Base-by-base conservation (phyloP, 2,113 vertebrate species). In the Sebastes fasciatus region DNA sequence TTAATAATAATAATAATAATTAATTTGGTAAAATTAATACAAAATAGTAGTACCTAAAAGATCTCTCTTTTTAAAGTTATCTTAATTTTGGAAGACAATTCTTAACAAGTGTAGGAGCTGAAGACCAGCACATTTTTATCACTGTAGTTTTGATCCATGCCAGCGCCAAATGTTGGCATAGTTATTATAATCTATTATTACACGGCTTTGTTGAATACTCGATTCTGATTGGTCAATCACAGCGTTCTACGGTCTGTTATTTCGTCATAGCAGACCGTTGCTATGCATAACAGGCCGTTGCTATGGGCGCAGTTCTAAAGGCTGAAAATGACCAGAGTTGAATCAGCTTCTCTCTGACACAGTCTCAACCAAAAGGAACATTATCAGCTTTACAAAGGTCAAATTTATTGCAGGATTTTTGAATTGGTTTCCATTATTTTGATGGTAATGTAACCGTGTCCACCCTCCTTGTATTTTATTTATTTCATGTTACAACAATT, bases 371-470 rank as follows among this genome's bases (percentile, higher is more conserved):
- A 14, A 17, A 8, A 42, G 74, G 11, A 80, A 51, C 51, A 57
- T 48, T 0, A 45, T 69, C 40, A 65, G 45, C 52, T 88, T 84
- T 65, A 83, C 5, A 80, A 87, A 83, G 46, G 51, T 70, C 55
- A 46, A 12, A 54, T 92, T 91, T 92, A 91, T 91, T 93, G 86
- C 76, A 82, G 34, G 19, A 62, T 55, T 21, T 48, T 68, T 66
- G 55, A n/a, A 61, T 63, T 67, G 23, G 9, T 74, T 79, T 76
- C 9, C 42, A 62, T 71, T 8, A 8, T 51, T 46, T 64, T 71
- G 42, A 75, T 58, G 11, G 19, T 74, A 14, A 67, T 57, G n/a
- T 72, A 62, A 57, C 19, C 40, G 42, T 51, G 17, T 61, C 51
- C 55, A 67, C 13, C 4, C 14, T 2, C 52, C 34, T 0, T 34